A percentile compares a stretch with the other conserved stretches of the same genome.
Evolutionary conservation across 2,797 vertebrate genomes (phyloP).

Genomic region (Acanthurus tractus): DNA sequence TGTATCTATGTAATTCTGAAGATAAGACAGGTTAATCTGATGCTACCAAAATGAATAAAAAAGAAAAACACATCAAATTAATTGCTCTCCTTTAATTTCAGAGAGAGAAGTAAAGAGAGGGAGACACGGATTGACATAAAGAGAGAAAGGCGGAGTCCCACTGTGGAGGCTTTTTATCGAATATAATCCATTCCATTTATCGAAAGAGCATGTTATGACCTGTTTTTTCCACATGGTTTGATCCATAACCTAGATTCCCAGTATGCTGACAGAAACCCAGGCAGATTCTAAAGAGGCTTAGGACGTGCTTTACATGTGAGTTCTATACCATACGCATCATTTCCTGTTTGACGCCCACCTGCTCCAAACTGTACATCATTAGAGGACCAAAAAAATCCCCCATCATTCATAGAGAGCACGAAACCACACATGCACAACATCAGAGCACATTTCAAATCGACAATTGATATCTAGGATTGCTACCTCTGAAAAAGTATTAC

Average conservation of each 20-base stretch:
- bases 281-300: slow-evolving; percentile 71
- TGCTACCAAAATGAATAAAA: not conserved
- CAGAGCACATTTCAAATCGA: too few species aligned
- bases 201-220: slow-evolving; percentile 59
- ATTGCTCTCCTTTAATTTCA: slow-evolving; percentile 31
- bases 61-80: slow-evolving; percentile 24
- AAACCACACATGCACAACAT: not conserved
- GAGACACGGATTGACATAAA: not conserved
- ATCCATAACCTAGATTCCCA: slow-evolving; percentile 70
- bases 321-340: slow-evolving; percentile 34
- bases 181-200: slow-evolving; percentile 66
- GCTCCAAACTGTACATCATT: not conserved
- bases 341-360: slow-evolving; percentile 30
- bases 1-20: not conserved
- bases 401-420: not conserved
- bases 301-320: slow-evolving; percentile 39
- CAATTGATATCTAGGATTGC: too few species aligned
- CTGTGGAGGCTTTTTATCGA: slow-evolving; percentile 50
- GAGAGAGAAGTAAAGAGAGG: not conserved
- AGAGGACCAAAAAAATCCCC: not conserved
- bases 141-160: not conserved
- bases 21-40: slow-evolving; percentile 5
- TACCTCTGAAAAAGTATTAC: too few species aligned
- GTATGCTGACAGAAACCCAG: slow-evolving; percentile 29
- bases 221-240: slow-evolving; percentile 68